Percentiles rank a stretch among this genome's conserved stretches.
Conservation (phyloP, 2,888 invertebrate species). For the Pilophorus perplexus region DNA sequence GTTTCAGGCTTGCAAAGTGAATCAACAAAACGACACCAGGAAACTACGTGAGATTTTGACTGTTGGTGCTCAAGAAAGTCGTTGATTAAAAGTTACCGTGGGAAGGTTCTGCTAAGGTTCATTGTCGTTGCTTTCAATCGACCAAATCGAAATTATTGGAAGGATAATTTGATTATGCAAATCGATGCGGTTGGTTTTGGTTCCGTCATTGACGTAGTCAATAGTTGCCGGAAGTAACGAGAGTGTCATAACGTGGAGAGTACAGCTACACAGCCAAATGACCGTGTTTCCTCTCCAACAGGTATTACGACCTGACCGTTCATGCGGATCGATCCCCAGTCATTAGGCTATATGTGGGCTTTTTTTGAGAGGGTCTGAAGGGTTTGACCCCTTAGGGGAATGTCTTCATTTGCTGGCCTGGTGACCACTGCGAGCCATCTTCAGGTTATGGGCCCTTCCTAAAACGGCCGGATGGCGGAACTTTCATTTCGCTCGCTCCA, state of each 20-base stretch:
- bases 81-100: too few relatives aligned
- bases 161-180: too few relatives aligned
- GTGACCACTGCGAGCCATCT: background rate
- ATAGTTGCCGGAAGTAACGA: background rate
- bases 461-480: conserved; percentile 14
- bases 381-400: too few relatives aligned
- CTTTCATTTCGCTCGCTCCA: conserved; percentile 33
- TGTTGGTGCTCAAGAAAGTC: too few relatives aligned
- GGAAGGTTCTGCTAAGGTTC: too few relatives aligned
- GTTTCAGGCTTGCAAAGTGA: too few relatives aligned
- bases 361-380: too few relatives aligned
- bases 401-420: conserved; percentile 1
- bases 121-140: too few relatives aligned
- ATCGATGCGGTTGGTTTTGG: too few relatives aligned
- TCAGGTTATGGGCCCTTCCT: background rate
- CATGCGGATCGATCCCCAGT: background rate
- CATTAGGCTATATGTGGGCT: background rate
- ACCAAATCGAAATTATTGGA: too few relatives aligned
- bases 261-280: background rate
- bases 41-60: too few relatives aligned
- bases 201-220: background rate
- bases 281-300: background rate
- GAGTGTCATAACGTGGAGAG: background rate
- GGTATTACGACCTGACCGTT: background rate
- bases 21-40: too few relatives aligned